Conservation (phyloP, 2,797 vertebrate species). For the Hemitrygon akajei region DNA sequence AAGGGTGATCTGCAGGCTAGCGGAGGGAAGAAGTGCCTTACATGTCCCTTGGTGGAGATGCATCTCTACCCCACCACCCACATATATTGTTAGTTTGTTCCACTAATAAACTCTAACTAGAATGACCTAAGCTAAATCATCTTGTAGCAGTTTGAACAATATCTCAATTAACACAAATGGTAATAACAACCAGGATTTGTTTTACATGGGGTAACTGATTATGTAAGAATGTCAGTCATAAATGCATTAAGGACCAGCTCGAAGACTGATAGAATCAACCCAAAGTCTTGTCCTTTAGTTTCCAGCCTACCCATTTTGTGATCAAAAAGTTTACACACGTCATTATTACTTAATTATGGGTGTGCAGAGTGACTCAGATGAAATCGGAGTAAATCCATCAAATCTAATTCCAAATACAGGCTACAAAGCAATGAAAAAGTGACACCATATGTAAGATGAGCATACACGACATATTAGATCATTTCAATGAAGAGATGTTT, state of each 20-base stretch:
- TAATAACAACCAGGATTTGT: background rate
- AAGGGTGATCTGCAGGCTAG: too few relatives aligned
- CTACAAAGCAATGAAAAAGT: constrained; percentile 17
- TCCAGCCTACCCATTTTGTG: background rate
- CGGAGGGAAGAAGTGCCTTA: too few relatives aligned
- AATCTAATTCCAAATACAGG: constrained; percentile 12
- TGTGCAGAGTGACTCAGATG: background rate
- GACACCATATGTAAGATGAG: constrained; percentile 7
- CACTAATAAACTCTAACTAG: background rate
- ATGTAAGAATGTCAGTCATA: background rate
- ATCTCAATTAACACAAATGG: background rate
- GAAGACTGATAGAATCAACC: constrained; percentile 13
- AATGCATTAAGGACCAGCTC: background rate
- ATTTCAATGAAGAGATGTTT: background rate
- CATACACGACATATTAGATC: constrained; percentile 20
- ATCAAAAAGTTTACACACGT: background rate
- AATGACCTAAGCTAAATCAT: background rate
- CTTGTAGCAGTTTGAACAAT: background rate
- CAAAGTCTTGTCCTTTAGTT: background rate
- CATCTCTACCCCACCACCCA: too few relatives aligned
- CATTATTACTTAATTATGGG: constrained; percentile 31
- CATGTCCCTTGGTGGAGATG: too few relatives aligned
- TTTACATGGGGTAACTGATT: background rate
- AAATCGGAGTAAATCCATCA: background rate
- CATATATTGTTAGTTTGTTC: background rate